A percentile compares a stretch with the other conserved stretches of the same genome.
Conservation (phyloP, 2,888 invertebrate species). For the Tenthredo notha region DNA sequence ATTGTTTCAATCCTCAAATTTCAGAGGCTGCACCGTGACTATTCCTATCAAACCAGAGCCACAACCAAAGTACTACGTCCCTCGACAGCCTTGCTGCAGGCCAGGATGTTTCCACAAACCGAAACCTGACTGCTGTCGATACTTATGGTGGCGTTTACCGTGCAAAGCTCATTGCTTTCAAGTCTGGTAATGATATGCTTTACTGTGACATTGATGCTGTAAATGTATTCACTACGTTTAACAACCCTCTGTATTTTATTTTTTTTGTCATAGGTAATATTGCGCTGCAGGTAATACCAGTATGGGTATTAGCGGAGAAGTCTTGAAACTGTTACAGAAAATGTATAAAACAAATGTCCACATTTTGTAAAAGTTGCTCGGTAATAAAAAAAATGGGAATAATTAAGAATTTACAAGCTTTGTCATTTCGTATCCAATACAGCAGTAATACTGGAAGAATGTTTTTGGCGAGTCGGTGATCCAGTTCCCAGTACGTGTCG, state of each 20-base stretch:
- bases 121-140: conserved; percentile 64
- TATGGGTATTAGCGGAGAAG: background rate
- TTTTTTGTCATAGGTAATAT: conserved; percentile 1
- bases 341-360: background rate
- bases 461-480: background rate
- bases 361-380: conserved; percentile 17
- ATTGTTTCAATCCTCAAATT: conserved; percentile 29
- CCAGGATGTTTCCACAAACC: conserved; percentile 64
- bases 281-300: background rate
- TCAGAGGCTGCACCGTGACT: conserved; percentile 63
- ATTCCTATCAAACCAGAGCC: conserved; percentile 59
- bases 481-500: background rate
- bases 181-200: conserved; percentile 60
- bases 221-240: background rate
- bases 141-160: conserved; percentile 65
- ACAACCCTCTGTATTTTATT: background rate
- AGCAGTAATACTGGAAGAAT: background rate
- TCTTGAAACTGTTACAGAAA: background rate
- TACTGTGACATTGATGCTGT: background rate
- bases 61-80: conserved; percentile 59
- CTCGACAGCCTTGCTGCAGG: conserved; percentile 63
- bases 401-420: background rate
- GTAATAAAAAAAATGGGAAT: conserved; percentile 39
- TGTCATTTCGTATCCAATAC: background rate
- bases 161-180: conserved; percentile 68